These are phyloP conservation scores for Ptilorrhoa leucosticta DNA, from an alignment of 2,113 vertebrate genomes.

Conservation along the genomic window DNA sequence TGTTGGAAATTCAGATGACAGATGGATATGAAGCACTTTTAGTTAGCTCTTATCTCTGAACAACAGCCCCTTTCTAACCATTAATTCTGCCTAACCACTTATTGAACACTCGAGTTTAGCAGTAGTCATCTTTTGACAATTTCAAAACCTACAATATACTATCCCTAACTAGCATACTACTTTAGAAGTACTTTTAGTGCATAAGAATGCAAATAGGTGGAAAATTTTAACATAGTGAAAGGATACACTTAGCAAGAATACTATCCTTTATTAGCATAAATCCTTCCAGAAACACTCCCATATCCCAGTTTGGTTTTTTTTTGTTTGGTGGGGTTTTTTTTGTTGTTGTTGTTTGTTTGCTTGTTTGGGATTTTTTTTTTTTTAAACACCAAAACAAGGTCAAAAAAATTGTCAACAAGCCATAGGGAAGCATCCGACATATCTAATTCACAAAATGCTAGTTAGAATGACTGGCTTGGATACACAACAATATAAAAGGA, in stretches of 20 bases:
- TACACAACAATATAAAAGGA: background rate
- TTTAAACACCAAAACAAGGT: background rate
- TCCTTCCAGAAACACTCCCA: background rate
- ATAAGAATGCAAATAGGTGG: background rate
- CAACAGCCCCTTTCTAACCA: background rate
- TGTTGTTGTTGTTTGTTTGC: background rate
- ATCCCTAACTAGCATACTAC: background rate
- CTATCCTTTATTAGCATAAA: background rate
- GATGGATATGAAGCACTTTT: background rate
- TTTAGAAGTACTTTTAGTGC: background rate
- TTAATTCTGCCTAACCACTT: background rate
- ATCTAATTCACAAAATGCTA: background rate
- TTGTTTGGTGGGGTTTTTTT: no score
- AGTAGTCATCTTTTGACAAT: background rate
- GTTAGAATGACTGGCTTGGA: background rate
- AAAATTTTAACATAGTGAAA: background rate
- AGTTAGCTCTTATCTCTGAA: background rate
- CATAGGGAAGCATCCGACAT: background rate
- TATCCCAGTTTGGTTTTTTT: background rate
- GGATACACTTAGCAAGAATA: background rate
- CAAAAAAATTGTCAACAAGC: background rate
- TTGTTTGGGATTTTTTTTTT: background rate
- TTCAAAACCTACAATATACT: background rate
- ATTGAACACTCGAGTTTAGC: background rate
- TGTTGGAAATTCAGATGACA: background rate